Evolutionary conservation across 2,797 vertebrate genomes (phyloP), one percentile per base, ranked within the genome.

Genomic region (Labeo calbasu): DNA sequence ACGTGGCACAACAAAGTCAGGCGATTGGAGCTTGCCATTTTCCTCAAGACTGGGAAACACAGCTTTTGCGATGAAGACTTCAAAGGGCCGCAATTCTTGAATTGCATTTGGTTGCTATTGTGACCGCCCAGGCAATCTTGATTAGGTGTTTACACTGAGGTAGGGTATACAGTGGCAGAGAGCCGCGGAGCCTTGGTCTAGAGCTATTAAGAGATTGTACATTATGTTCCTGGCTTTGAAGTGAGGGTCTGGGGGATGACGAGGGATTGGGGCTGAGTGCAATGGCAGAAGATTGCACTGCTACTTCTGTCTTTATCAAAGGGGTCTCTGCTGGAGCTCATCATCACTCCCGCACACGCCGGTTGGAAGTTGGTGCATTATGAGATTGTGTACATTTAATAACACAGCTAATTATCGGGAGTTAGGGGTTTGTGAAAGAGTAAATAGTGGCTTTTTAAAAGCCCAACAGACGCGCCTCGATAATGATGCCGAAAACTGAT

Each of bases 161-260:
- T 93, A 96, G 97, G 96, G 96, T 96, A 93, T 96, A 94, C 97
- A 96, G 96, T 97, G 95, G 93, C 94, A 94, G 91, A 96, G 95
- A 96, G 96, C 94, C 96, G 96, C 94, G 95, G 96, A 98, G 97
- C 97, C 96, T 96, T 96, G 96, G 96, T 98, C 97, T 97, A 97
- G 96, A 97, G 97, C 98, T 98, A 99, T 99, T 99, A 99, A 99
- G 98, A 99, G 97, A 99, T 97, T 98, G 98, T 98, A 98, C 98
- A 99, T 99, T 99, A 98, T 99, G 97, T 98, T 96, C 96, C 95
- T 95, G 92, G 96, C 98, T 99, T 99, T 99, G 98, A 99, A 99
- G 98, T 99, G 94, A 98, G 95, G 96, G 96, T 94, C 96, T 93
- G 95, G 91, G 91, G 96, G 94, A 95, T 96, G 94, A 96, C 93